Evolutionary conservation across 2,888 invertebrate species (phyloP).

Genomic region (Matsumyia berberina): DNA sequence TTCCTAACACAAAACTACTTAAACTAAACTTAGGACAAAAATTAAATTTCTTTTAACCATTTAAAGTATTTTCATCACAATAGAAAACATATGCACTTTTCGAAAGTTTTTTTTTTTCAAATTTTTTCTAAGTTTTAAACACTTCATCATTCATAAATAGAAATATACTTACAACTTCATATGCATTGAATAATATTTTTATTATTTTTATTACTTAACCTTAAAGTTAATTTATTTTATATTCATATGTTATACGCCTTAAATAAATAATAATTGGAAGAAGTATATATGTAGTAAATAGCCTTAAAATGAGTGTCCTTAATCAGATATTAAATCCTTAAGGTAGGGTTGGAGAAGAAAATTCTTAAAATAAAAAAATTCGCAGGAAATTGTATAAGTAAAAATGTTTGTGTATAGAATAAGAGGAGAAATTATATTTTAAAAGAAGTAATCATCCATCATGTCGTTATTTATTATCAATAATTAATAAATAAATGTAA

Average conservation of each 20-base stretch:
- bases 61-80: conserved; percentile 56
- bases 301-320: conserved; percentile 75
- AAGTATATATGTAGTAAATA: conserved; percentile 32
- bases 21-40: conserved; percentile 2
- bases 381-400: not conserved
- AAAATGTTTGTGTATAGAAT: not conserved
- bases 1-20: conserved; percentile 24
- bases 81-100: not conserved
- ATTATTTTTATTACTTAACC: conserved; percentile 1
- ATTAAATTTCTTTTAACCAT: conserved; percentile 39
- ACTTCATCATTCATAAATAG: conserved; percentile 1
- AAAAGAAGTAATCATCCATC: conserved; percentile 51
- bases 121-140: not conserved
- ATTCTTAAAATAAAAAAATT: not conserved
- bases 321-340: conserved; percentile 51
- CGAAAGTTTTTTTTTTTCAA: conserved; percentile 5
- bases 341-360: conserved; percentile 13
- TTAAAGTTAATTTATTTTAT: conserved; percentile 34
- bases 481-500: conserved; percentile 59
- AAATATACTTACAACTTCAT: no score
- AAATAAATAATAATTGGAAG: not conserved
- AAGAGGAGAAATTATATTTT: conserved; percentile 6
- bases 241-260: conserved; percentile 40
- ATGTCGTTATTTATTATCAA: conserved; percentile 69
- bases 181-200: no score